These are phyloP conservation scores for Conger conger DNA, from an alignment of 2,113 vertebrate genomes.

Conservation along the genomic window DNA sequence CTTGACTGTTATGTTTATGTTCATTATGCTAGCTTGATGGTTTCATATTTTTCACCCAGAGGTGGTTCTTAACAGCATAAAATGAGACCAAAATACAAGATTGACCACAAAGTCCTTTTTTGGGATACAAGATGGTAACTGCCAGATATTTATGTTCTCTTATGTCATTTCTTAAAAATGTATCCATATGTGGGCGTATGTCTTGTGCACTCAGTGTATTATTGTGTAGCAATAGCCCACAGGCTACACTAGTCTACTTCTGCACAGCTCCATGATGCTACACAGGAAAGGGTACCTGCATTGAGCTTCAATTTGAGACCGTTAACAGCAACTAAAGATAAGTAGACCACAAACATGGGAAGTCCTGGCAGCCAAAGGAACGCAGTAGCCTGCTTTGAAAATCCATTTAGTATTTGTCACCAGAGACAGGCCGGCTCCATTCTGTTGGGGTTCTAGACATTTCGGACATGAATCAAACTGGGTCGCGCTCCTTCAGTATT, in stretches of 20 bases:
- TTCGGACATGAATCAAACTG: not conserved
- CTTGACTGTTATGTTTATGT: not conserved
- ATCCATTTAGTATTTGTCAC: not conserved
- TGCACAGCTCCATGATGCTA: no score
- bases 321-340: not conserved
- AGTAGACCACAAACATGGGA: not conserved
- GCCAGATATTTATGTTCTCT: not conserved
- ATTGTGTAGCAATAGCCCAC: not conserved
- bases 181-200: not conserved
- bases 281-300: not conserved
- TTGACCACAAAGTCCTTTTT: not conserved
- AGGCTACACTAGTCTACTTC: no score
- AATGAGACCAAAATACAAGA: slow-evolving; percentile 38
- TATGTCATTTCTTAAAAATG: not conserved
- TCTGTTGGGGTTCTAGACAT: not conserved
- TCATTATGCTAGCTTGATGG: not conserved
- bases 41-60: not conserved
- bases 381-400: not conserved
- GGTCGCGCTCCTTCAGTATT: slow-evolving; percentile 23
- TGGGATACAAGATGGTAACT: no score
- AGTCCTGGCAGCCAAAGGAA: not conserved
- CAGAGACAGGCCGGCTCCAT: not conserved
- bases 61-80: not conserved
- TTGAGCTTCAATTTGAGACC: not conserved
- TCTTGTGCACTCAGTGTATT: not conserved